phyloP scores from a whole-genome alignment of 1,140 invertebrate genomes.

The Trachelipus rathkii region DNA sequence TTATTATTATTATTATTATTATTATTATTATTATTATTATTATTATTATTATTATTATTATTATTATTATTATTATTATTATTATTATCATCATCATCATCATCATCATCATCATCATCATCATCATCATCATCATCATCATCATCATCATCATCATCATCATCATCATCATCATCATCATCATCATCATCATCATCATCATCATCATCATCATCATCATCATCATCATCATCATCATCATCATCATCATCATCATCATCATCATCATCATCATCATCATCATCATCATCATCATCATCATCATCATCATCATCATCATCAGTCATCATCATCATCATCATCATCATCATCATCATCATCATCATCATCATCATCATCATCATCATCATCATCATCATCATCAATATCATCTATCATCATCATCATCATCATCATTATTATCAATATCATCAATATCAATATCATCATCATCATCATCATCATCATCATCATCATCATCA shows the following conservation, averaged over 20 bases:
- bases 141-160: neutral
- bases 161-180: neutral
- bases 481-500: neutral
- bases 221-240: neutral
- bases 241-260: neutral
- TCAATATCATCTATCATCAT: neutral
- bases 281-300: neutral
- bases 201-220: neutral
- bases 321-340: neutral
- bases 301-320: neutral
- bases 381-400: neutral
- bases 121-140: neutral
- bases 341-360: neutral
- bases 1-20: constrained; percentile 1
- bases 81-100: neutral
- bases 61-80: neutral
- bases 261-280: neutral
- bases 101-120: neutral
- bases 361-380: neutral
- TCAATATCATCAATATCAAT: neutral
- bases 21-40: neutral
- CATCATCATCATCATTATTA: neutral
- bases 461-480: neutral
- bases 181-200: neutral
- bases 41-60: neutral